Conservation (phyloP, 2,888 invertebrate species). For the Heliconius aoede region DNA sequence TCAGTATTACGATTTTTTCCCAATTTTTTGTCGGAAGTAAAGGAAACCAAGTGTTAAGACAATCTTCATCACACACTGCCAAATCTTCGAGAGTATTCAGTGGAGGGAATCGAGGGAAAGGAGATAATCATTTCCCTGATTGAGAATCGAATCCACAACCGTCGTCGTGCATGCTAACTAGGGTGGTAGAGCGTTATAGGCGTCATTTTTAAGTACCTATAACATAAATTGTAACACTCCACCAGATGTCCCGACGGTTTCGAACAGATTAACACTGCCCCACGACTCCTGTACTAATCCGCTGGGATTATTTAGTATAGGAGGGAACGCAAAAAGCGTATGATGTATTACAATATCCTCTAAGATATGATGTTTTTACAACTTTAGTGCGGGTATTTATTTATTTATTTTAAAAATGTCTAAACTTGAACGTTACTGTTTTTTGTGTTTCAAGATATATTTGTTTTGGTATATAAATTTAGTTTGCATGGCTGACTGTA, state of each 20-base stretch:
- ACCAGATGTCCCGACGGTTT: constrained; percentile 50
- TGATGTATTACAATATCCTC: constrained; percentile 23
- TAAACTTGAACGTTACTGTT: not conserved
- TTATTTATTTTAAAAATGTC: constrained; percentile 48
- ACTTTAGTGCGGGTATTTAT: constrained; percentile 18
- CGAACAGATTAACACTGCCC: constrained; percentile 51
- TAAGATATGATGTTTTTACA: constrained; percentile 31
- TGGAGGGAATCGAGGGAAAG: no score
- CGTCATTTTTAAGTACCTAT: constrained; percentile 1
- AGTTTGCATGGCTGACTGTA: no score
- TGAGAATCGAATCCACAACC: not conserved
- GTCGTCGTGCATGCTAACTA: not conserved
- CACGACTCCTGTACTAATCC: constrained; percentile 51
- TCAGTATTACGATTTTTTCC: not conserved
- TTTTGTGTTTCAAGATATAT: not conserved
- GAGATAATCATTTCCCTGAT: not conserved
- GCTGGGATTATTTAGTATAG: constrained; percentile 47
- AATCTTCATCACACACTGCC: no score
- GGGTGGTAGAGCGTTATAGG: not conserved
- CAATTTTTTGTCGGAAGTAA: not conserved
- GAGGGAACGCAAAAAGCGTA: constrained; percentile 35
- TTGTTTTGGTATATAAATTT: not conserved
- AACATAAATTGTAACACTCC: constrained; percentile 18
- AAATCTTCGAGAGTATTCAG: no score
- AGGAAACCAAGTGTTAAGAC: not conserved